Evolutionary conservation across 2,797 vertebrate genomes (phyloP).

Genomic region (Epinephelus coioides): DNA sequence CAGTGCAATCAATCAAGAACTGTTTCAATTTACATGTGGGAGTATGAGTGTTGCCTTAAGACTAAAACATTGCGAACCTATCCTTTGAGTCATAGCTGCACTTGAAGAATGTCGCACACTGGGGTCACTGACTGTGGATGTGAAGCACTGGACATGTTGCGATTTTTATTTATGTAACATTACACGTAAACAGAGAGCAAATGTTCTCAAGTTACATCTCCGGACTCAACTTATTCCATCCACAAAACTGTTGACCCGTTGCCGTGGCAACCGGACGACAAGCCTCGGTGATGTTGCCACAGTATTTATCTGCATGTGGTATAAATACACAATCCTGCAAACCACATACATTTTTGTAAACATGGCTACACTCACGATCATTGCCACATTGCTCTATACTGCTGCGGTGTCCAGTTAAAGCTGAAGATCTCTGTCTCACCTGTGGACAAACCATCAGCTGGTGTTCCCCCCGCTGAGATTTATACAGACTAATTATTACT

Average conservation of each 20-base stretch:
- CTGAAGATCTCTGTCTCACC: slow-evolving; percentile 16
- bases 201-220: slow-evolving; percentile 4
- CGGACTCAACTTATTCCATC: neutral
- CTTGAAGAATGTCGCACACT: slow-evolving; percentile 6
- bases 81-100: neutral
- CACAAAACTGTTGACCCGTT: slow-evolving; percentile 35
- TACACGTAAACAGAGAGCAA: neutral
- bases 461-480: slow-evolving; percentile 22
- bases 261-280: slow-evolving; percentile 33
- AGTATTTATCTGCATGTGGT: slow-evolving; percentile 36
- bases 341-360: slow-evolving; percentile 33
- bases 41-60: neutral
- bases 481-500: slow-evolving; percentile 18
- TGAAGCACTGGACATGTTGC: neutral
- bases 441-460: slow-evolving; percentile 16
- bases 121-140: neutral
- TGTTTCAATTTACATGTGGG: neutral
- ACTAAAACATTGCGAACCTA: neutral
- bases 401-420: neutral
- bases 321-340: slow-evolving; percentile 14
- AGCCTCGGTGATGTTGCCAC: slow-evolving; percentile 12
- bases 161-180: slow-evolving; percentile 1
- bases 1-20: neutral
- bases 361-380: neutral
- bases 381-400: slow-evolving; percentile 17